Evolutionary conservation across 2,888 invertebrate genomes (phyloP).

Genomic region (Polydrusus tereticollis): DNA sequence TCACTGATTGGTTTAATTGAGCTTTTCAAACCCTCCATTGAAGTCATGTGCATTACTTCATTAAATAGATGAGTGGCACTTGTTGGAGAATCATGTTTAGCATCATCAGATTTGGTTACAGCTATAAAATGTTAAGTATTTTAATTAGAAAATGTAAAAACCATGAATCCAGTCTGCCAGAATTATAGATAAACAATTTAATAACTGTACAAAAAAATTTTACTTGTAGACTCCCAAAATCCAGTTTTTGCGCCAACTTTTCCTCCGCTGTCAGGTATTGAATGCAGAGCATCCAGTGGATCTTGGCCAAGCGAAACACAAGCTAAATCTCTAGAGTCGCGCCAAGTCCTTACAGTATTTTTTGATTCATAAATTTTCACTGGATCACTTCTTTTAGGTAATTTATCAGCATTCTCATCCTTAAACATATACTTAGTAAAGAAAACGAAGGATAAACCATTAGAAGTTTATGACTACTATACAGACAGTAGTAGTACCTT

Average conservation of each 20-base stretch:
- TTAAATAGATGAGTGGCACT: conserved; percentile 55
- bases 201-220: background rate
- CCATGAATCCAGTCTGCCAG: background rate
- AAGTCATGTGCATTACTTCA: conserved; percentile 60
- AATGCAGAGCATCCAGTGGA: conserved; percentile 69
- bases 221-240: conserved; percentile 51
- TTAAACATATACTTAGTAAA: too few species aligned
- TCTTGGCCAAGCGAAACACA: conserved; percentile 75
- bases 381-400: conserved; percentile 46
- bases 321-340: conserved; percentile 73
- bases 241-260: conserved; percentile 51
- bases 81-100: conserved; percentile 47
- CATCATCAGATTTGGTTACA: conserved; percentile 47
- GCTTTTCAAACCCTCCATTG: conserved; percentile 60
- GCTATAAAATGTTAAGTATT: conserved; percentile 10
- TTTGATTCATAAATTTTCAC: conserved; percentile 69
- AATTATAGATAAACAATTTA: too few species aligned
- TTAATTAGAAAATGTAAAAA: background rate
- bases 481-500: too few species aligned
- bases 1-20: conserved; percentile 61
- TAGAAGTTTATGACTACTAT: too few species aligned
- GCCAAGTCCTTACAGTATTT: conserved; percentile 69
- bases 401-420: conserved; percentile 25
- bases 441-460: too few species aligned
- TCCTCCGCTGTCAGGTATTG: conserved; percentile 64